Base-by-base conservation (phyloP, 2,797 vertebrate genomes). In the Cottoperca gobio region DNA sequence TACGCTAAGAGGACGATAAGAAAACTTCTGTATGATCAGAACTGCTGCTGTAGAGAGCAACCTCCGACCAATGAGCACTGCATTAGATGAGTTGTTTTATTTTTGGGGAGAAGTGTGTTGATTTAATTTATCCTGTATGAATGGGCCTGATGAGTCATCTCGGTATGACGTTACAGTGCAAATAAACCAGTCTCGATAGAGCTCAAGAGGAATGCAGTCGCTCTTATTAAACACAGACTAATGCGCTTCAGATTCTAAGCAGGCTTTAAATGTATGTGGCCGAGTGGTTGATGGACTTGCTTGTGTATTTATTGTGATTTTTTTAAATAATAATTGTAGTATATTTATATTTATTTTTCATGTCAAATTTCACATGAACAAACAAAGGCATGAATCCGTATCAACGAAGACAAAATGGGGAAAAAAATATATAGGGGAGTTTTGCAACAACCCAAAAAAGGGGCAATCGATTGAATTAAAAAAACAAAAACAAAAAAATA, bases 231-330 rank as follows among this genome's bases (percentile, higher is more conserved):
- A 40, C 14, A 33, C n/a, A 64, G 12, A 13, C 12, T 48, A 9
- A n/a, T 59, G 8, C 12, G 16, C 40, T 31, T 50, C n/a, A 21
- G 10, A 28, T 19, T 65, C 24, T 9, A 3, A 33, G 24, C 10
- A 26, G 9, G 40, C 40, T 31, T 31, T 9, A 39, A 28, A n/a
- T 26, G 8, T n/a, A 21, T 28, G 42, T 43, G 6, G 31, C 19
- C 9, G 31, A 16, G 5, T 61, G 24, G 17, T 67, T 60, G 10
- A 37, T 35, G 8, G 55, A 13, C 23, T 21, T 13, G 21, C 48
- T 35, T 61, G 8, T 60, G 12, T 35, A n/a, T 40, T 35, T 57
- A 19, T 19, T 58, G 37, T 64, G 28, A 66, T 67, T 37, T 28
- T 26, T 42, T 28, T 45, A 9, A 40, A 28, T 26, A 40, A 7